phyloP scores from a whole-genome alignment of 2,113 vertebrate species.

The Micromys minutus region DNA sequence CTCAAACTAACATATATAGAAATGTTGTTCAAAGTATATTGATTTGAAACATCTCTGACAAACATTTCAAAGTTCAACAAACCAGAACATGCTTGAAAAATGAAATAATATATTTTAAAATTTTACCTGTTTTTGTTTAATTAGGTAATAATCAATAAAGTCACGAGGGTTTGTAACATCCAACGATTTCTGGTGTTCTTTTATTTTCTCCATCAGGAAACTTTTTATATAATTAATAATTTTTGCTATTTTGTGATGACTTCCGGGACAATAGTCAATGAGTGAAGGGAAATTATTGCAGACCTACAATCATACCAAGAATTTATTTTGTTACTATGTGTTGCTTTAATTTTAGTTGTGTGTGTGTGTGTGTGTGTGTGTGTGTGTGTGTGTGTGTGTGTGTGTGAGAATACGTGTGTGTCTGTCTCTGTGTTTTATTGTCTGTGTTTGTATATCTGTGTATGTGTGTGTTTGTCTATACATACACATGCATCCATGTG shows the following conservation, averaged over 20 bases:
- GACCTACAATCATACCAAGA: background rate
- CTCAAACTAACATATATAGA: too few relatives aligned
- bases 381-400: too few relatives aligned
- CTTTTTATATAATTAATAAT: background rate
- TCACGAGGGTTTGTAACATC: background rate
- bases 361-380: too few relatives aligned
- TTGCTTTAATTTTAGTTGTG: background rate
- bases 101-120: too few relatives aligned
- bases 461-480: too few relatives aligned
- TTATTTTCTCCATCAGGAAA: conserved; percentile 17
- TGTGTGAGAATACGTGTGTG: background rate
- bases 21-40: too few relatives aligned
- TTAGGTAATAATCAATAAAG: conserved; percentile 2
- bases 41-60: too few relatives aligned
- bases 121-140: background rate
- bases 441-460: background rate
- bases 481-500: background rate
- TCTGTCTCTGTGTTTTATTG: background rate
- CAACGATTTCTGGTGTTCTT: conserved; percentile 30
- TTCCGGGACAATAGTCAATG: background rate
- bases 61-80: too few relatives aligned
- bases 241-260: background rate
- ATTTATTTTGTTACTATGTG: background rate
- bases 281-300: background rate
- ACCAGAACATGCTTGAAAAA: too few relatives aligned